These are phyloP conservation scores for Cebuella pygmaea DNA, from an alignment of 2,797 vertebrate species.

Conservation along the genomic window DNA sequence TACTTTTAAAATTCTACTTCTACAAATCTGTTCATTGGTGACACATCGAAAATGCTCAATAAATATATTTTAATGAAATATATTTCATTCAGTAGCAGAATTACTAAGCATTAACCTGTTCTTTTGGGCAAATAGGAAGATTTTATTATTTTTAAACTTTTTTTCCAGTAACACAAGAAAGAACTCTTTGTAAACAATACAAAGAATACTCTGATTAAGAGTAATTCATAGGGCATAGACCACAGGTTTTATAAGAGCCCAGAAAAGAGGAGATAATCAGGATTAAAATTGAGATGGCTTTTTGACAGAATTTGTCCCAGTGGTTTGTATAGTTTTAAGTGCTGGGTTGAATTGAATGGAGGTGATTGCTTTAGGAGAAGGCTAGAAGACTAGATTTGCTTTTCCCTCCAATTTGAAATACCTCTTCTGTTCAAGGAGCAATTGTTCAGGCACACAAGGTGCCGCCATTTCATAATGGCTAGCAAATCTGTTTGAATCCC, in stretches of 20 bases:
- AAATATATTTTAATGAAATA: constrained; percentile 25
- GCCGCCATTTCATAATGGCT: neutral
- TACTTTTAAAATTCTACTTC: constrained; percentile 44
- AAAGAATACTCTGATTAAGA: neutral
- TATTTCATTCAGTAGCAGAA: neutral
- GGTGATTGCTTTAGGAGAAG: neutral
- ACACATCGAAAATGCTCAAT: neutral
- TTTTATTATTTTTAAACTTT: constrained; percentile 51
- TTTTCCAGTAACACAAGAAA: neutral
- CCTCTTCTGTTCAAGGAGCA: neutral
- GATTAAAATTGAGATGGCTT: constrained; percentile 7
- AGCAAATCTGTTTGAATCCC: neutral
- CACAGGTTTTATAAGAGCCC: neutral
- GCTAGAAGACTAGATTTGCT: neutral
- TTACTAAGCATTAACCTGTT: constrained; percentile 4
- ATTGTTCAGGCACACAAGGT: neutral
- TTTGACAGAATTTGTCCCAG: neutral
- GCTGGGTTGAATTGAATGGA: neutral
- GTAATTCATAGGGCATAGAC: neutral
- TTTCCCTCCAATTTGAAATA: neutral
- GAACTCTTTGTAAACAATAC: neutral
- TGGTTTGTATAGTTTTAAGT: neutral
- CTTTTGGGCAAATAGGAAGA: neutral
- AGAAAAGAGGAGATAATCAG: neutral
- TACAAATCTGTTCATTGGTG: neutral